Evolutionary conservation across 1,140 invertebrate species (phyloP).

Genomic region (Hycleus phaleratus): DNA sequence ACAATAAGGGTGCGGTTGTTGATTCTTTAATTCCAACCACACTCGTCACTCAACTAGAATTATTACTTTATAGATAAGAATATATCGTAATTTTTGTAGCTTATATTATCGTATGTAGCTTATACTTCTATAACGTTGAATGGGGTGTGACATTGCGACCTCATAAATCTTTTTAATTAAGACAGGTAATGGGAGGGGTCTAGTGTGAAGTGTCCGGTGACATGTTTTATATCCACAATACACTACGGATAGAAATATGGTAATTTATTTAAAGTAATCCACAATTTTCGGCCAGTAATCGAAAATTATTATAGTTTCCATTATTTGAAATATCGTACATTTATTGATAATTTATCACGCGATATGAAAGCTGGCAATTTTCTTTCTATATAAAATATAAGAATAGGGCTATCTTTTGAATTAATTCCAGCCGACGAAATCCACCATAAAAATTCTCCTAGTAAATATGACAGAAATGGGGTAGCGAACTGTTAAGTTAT

Average conservation of each 20-base stretch:
- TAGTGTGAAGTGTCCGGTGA: slow-evolving; percentile 21
- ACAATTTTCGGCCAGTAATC: neutral
- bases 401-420: neutral
- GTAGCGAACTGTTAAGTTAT: slow-evolving; percentile 36
- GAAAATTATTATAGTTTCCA: too few species aligned
- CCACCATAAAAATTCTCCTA: slow-evolving; percentile 5
- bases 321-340: too few species aligned
- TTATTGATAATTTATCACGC: too few species aligned
- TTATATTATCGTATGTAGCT: slow-evolving; percentile 18
- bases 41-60: slow-evolving; percentile 21
- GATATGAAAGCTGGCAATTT: too few species aligned
- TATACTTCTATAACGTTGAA: slow-evolving; percentile 17
- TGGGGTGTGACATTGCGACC: slow-evolving; percentile 23
- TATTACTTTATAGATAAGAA: slow-evolving; percentile 26
- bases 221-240: slow-evolving; percentile 18
- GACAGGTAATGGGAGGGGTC: slow-evolving; percentile 16
- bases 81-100: slow-evolving; percentile 26
- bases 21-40: slow-evolving; percentile 21
- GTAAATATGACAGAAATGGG: slow-evolving; percentile 22
- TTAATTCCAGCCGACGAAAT: slow-evolving; percentile 6
- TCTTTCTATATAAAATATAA: too few species aligned
- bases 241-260: neutral
- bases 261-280: neutral
- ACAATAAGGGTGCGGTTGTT: slow-evolving; percentile 17
- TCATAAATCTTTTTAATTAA: slow-evolving; percentile 27